Evolutionary conservation across 2,888 invertebrate genomes (phyloP), one percentile per base, ranked within the genome.

Genomic region (Poecilus cupreus): DNA sequence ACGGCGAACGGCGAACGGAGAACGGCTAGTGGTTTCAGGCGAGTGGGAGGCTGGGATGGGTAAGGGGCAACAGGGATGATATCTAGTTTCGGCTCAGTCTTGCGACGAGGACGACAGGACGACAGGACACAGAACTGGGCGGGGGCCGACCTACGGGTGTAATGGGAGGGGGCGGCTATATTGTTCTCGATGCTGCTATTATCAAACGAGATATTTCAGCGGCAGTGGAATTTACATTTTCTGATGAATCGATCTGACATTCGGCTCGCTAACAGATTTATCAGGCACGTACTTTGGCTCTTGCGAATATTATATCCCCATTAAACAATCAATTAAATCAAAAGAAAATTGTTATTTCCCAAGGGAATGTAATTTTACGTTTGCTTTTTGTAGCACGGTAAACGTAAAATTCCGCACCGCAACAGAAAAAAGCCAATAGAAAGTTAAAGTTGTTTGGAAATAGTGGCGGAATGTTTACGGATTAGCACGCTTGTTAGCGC

Each of bases 171-270:
- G 22, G 68, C 18, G 26, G 70, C 39, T 39, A 72, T 64, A 80
- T 80, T 80, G 80, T 80, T 57, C 80, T 80, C 57, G 72, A 39
- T 72, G 54, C 32, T 57, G 72, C 80, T 80, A 80, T 80, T 80
- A 72, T 80, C 80, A 80, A 70, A 78, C 49, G 54, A 80, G 80
- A 80, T 80, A 80, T 80, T 70, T 80, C 39, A 80, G 54, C 79
- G 70, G 68, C 79, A 43, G n/a, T 43, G 72, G 72, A 80, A 80
- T 80, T 72, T 72, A 80, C 54, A 80, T 72, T 80, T 72, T 80
- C 72, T 80, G 72, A 80, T 80, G 72, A 80, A 54, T 72, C 78
- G 78, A 78, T 78, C 46, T 77, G 60, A 77, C 39, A 43, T 75
- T 75, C 75, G 75, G 51, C 51, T 8, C 13, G 26, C 26, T 68